Base-by-base conservation (phyloP, 2,888 invertebrate genomes). In the Thumatha senex region DNA sequence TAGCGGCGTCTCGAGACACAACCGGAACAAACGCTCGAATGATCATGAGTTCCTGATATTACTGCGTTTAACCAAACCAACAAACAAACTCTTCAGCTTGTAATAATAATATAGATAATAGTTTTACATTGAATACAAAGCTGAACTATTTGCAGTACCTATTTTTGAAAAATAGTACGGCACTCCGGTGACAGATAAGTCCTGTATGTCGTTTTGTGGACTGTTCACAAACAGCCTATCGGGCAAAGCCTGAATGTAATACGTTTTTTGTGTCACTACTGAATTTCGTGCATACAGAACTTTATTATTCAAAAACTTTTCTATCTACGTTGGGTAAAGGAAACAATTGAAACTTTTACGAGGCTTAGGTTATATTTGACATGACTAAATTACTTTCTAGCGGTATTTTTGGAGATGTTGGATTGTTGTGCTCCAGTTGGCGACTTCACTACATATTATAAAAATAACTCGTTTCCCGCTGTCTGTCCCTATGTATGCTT, bases 121-220 rank as follows among this genome's bases (percentile, higher is more conserved):
- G n/a, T n/a, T n/a, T n/a, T n/a, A n/a, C n/a, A n/a, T n/a, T n/a
- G n/a, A n/a, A n/a, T n/a, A n/a, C n/a, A n/a, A n/a, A n/a, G n/a
- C n/a, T n/a, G n/a, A n/a, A n/a, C n/a, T n/a, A n/a, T n/a, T n/a
- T n/a, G n/a, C n/a, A n/a, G n/a, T n/a, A n/a, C n/a, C n/a, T n/a
- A n/a, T n/a, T n/a, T n/a, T n/a, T n/a, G n/a, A n/a, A 24, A 24
- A 4, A 24, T 5, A 24, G 18, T 5, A 24, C 5, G 31, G 15
- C 15, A 40, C 14, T 14, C 35, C n/a, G 40, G 48, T 38, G 38
- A 58, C 61, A 62, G 65, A 63, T 55, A 60, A 68, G 30, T 57
- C 48, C 42, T 39, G 39, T 46, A 54, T 57, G 61, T 65, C 55
- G 49, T 69, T 69, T 73, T 68, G 50, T 51, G 57, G 57, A 63